phyloP scores from a whole-genome alignment of 2,113 vertebrate genomes.

The Trematocara unimaculatum region DNA sequence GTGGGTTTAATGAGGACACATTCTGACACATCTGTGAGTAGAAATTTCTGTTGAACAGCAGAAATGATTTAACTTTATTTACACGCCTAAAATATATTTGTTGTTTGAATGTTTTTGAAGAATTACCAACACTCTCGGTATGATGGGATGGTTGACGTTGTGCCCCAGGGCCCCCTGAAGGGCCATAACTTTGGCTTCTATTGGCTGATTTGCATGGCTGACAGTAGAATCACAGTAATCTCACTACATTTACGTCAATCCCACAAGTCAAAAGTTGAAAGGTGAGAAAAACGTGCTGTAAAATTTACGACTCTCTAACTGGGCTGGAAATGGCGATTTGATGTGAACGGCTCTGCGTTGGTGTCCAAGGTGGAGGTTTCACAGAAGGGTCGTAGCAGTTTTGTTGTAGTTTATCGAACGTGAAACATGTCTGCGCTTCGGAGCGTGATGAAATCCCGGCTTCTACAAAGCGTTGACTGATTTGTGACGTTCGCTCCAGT shows the following conservation, averaged over 20 bases:
- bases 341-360: background rate
- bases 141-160: background rate
- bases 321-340: rapidly evolving
- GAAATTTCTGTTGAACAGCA: background rate
- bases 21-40: rapidly evolving
- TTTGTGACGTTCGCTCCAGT: rapidly evolving
- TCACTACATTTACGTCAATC: background rate
- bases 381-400: background rate
- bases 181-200: background rate
- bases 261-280: background rate
- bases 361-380: rapidly evolving
- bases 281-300: background rate
- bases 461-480: background rate
- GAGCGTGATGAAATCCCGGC: background rate
- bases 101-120: background rate
- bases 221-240: background rate
- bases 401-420: rapidly evolving
- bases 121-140: background rate
- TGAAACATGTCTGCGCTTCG: background rate
- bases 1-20: background rate
- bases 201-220: background rate
- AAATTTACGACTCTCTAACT: background rate
- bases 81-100: background rate
- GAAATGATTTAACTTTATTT: background rate
- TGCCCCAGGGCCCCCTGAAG: background rate